Evolutionary conservation across 37 sponge, comb jelly and placozoan genomes (phyloP), one percentile per base, ranked within the genome.

Genomic region (Crambe crambe): DNA sequence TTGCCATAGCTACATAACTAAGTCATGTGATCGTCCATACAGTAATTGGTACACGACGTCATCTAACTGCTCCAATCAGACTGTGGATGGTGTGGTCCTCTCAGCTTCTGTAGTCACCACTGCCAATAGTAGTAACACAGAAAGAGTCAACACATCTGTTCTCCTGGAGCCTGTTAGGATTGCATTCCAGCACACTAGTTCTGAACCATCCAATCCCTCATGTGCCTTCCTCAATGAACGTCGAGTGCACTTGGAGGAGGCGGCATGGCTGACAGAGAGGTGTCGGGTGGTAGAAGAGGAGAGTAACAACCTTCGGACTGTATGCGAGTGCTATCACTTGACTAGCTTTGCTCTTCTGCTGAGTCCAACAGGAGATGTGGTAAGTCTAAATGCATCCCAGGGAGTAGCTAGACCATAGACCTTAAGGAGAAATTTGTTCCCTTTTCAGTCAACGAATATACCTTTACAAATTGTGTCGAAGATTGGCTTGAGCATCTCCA

Each of bases 301-400:
- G 36, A 56, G 56, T 4, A 36, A 36, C 1, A 21, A 0, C 35
- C 63, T 51, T 31, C 56, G 4, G 18, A 92, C 93, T 29, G 89
- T 87, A 25, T 92, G 93, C 36, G 21, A 84, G 37, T 92, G 93
- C 35, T 73, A 57, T 34, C 93, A 92, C 41, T 71, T 92, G 42
- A 92, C 93, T 57, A 88, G 83, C 37, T 92, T 92, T 73, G 93
- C 89, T 23, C 78, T 92, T 4, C 65, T 92, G 42, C 85, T 83
- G 86, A 88, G 81, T 74, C 93, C 89, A 18, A 66, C 85, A 0
- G 75, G 74, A 70, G 41, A 60, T 0, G 70, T 37, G 8, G 87
- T 86, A 61, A 75, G 84, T 42, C 12, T 5, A 29, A 9, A 38
- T 37, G 4, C 72, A 80, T 8, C 15, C 18, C 27, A 62, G 17